phyloP scores from a whole-genome alignment of 2,888 invertebrate species.

The Pammene aurita region DNA sequence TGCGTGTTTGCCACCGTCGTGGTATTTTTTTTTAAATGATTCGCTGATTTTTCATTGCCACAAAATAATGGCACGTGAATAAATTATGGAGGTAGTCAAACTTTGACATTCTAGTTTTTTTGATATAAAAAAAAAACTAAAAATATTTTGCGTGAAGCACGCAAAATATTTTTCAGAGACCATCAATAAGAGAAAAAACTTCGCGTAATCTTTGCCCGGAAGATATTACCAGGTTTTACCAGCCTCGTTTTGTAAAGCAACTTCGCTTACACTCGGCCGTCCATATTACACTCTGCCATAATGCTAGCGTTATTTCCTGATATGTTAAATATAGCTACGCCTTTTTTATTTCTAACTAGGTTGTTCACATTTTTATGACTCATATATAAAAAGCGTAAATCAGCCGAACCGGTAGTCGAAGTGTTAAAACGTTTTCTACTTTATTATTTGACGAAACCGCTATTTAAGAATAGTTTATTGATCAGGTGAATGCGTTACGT shows the following conservation, averaged over 20 bases:
- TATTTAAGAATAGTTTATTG: slow-evolving; percentile 14
- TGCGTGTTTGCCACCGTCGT: too few species aligned
- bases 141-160: too few species aligned
- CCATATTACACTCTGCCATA: not conserved
- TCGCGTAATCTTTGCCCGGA: not conserved
- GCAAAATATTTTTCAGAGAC: too few species aligned
- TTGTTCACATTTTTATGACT: slow-evolving; percentile 25
- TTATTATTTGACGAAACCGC: slow-evolving; percentile 21
- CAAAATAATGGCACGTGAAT: too few species aligned
- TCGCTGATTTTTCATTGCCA: too few species aligned
- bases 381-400: slow-evolving; percentile 24
- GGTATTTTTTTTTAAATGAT: too few species aligned
- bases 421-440: slow-evolving; percentile 25
- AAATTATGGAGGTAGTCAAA: too few species aligned
- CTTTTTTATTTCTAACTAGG: slow-evolving; percentile 24
- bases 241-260: not conserved
- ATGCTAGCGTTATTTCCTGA: not conserved
- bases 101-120: too few species aligned
- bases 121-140: too few species aligned
- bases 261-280: not conserved
- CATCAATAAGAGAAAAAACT: too few species aligned
- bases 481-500: not conserved
- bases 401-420: slow-evolving; percentile 13
- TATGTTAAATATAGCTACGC: slow-evolving; percentile 19
- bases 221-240: not conserved